A percentile compares a stretch with the other conserved stretches of the same genome.
phyloP scores from a whole-genome alignment of 1,140 invertebrate species.

The Oncopeltus fasciatus region DNA sequence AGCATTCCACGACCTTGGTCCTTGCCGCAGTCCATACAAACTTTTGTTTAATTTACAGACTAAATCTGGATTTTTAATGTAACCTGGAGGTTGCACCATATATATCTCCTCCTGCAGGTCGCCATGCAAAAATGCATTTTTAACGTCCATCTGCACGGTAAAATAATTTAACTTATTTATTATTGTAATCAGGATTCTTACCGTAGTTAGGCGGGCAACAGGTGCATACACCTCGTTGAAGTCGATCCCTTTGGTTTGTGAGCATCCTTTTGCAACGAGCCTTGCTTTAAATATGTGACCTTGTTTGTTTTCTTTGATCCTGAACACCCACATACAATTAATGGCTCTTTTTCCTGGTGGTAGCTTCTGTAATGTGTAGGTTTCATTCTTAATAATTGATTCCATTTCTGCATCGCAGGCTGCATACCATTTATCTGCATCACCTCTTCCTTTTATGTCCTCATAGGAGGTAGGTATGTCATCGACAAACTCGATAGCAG shows the following conservation, averaged over 20 bases:
- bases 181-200: conserved; percentile 26
- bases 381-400: too few species aligned
- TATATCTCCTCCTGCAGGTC: conserved; percentile 30
- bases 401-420: too few species aligned
- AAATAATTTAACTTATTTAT: conserved; percentile 25
- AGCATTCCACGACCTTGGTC: conserved; percentile 13
- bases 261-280: neutral
- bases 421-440: too few species aligned
- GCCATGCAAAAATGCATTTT: conserved; percentile 32
- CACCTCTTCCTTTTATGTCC: too few species aligned
- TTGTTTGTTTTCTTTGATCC: too few species aligned
- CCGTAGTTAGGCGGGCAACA: conserved; percentile 24
- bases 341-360: too few species aligned
- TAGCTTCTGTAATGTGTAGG: too few species aligned
- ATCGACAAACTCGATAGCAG: too few species aligned
- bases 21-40: conserved; percentile 18
- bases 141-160: conserved; percentile 27
- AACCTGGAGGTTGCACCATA: conserved; percentile 23
- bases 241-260: conserved; percentile 15
- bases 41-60: neutral
- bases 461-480: too few species aligned
- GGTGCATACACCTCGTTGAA: conserved; percentile 28
- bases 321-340: too few species aligned
- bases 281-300: neutral
- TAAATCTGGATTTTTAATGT: neutral